Percentiles rank a stretch among this genome's conserved stretches.
Evolutionary conservation across 2,797 vertebrate species (phyloP).

Genomic region (Carapus acus): DNA sequence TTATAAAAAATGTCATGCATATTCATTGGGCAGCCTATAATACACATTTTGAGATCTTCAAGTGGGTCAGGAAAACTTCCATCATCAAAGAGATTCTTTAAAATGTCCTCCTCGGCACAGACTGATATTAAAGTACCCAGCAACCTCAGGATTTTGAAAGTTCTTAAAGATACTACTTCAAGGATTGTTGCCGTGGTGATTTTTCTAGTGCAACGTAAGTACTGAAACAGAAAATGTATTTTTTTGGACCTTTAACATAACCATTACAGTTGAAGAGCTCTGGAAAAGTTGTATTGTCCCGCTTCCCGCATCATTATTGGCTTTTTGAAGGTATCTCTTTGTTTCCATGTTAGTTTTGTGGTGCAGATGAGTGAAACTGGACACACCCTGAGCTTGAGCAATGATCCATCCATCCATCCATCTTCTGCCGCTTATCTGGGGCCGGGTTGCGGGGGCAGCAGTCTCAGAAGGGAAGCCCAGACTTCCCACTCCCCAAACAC

Average conservation of each 20-base stretch:
- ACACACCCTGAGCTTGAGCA: too few species aligned
- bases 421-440: too few species aligned
- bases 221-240: background rate
- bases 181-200: background rate
- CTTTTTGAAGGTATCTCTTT: constrained; percentile 1
- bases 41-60: constrained; percentile 22
- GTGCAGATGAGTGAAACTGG: background rate
- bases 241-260: background rate
- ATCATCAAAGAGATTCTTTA: constrained; percentile 31
- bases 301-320: background rate
- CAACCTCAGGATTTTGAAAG: constrained; percentile 13
- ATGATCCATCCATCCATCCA: too few species aligned
- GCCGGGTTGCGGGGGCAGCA: too few species aligned
- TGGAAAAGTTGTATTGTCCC: background rate
- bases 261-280: constrained; percentile 1
- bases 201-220: background rate
- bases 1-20: constrained; percentile 20
- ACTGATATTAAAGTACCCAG: constrained; percentile 19
- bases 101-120: constrained; percentile 10
- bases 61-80: constrained; percentile 23
- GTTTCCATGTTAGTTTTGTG: background rate
- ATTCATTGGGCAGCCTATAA: constrained; percentile 34
- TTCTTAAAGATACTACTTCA: constrained; percentile 16
- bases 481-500: too few species aligned
- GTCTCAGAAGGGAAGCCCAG: too few species aligned